Base-by-base conservation (phyloP, 30 jellyfish, hydroid and myxozoan genomes). In the Mastigias papua region DNA sequence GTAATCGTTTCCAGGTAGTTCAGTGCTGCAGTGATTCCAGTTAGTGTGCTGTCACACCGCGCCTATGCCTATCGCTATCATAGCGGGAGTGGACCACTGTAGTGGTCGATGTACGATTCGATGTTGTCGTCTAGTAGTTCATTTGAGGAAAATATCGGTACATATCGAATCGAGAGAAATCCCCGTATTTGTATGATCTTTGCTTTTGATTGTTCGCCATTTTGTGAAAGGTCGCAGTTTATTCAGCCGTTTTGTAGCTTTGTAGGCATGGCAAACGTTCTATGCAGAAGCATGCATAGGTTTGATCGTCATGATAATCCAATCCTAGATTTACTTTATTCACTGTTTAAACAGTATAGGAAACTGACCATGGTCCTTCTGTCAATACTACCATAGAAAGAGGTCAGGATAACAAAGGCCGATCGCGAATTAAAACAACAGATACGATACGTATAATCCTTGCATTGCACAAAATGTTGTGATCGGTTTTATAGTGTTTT, bases 221-320 rank as follows among this genome's bases (percentile, higher is more conserved):
- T 8, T 42, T 42, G 54, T 42, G 54, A 42, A 42, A 0, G 54
- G 13, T 42, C 13, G 54, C 13, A 42, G 13, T 15, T 42, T 42
- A 42, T 42, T 42, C 54, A 42, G 54, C 54, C 54, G 54, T 8
- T 42, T 4, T 42, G 13, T 0, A 15, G 42, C 42, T 27, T n/a
- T 13, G 42, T 63, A 1, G 37, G 42, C 74, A 63, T 63, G 42
- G 74, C 74, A 27, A 63, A 15, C 37, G 8, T 15, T 63, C 35
- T n/a, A 13, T 26, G 13, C 3, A 72, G 42, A 72, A 35, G 19
- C 46, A 35, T 19, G 68, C 23, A 34, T 29, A 27, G 66, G 19
- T 63, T 51, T 50, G 61, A 66, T 48, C 31, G n/a, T 58, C 28
- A 30, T 77, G 86, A 77, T 63, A 77, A 23, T 60, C 76, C 76